These are phyloP conservation scores for Agrotis ipsilon DNA, from an alignment of 2,888 invertebrate species.

Conservation along the genomic window DNA sequence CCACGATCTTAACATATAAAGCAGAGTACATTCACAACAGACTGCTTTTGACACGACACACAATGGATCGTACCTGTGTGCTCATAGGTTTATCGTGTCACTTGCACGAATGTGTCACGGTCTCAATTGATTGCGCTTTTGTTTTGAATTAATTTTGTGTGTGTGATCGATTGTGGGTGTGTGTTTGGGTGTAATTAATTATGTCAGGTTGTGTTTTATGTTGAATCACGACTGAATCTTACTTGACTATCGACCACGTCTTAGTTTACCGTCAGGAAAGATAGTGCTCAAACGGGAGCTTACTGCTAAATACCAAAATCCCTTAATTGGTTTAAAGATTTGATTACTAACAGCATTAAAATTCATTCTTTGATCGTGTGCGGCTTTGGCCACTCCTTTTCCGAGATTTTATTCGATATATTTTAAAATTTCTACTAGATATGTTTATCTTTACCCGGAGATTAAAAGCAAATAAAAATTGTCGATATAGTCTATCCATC, in stretches of 20 bases:
- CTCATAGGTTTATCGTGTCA: slow-evolving; percentile 60
- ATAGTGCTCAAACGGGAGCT: too few species aligned
- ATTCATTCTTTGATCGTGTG: too few species aligned
- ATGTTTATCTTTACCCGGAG: neutral
- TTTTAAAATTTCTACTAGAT: neutral
- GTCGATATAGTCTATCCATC: slow-evolving; percentile 20
- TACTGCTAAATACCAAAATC: too few species aligned
- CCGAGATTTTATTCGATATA: too few species aligned
- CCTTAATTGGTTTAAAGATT: too few species aligned
- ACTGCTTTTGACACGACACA: slow-evolving; percentile 54
- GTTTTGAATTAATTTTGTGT: slow-evolving; percentile 52
- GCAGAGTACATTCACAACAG: slow-evolving; percentile 43
- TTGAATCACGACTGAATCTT: too few species aligned
- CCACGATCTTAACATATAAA: slow-evolving; percentile 40
- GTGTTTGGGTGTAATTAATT: neutral
- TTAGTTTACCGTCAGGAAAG: too few species aligned
- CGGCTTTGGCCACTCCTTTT: too few species aligned
- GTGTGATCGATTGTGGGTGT: slow-evolving; percentile 21
- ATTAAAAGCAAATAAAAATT: slow-evolving; percentile 38
- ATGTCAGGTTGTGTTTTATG: too few species aligned
- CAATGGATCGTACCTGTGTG: slow-evolving; percentile 52
- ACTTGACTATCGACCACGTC: too few species aligned
- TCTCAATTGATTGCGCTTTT: slow-evolving; percentile 54
- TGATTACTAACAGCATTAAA: too few species aligned
- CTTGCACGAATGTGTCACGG: slow-evolving; percentile 45